Evolutionary conservation across 2,797 vertebrate genomes (phyloP).

Genomic region (Austrolebias charrua): DNA sequence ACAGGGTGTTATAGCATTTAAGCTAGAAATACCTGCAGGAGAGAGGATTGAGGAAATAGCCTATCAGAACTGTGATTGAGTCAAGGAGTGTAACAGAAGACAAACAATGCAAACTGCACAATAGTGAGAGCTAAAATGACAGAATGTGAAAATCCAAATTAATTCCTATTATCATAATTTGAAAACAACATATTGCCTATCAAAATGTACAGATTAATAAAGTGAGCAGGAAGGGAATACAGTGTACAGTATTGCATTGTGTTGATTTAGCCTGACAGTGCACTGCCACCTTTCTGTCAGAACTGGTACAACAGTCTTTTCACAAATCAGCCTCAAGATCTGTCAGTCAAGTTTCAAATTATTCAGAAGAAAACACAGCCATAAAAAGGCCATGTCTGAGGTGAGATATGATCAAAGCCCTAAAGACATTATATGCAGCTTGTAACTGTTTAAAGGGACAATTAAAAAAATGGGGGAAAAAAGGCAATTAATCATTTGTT

Average conservation of each 20-base stretch:
- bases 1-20: slow-evolving; percentile 51
- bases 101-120: slow-evolving; percentile 55
- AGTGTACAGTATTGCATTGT: slow-evolving; percentile 27
- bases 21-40: slow-evolving; percentile 30
- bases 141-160: slow-evolving; percentile 76
- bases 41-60: slow-evolving; percentile 20
- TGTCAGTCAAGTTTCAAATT: slow-evolving; percentile 82
- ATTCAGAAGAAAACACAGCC: slow-evolving; percentile 57
- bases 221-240: slow-evolving; percentile 17
- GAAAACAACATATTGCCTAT: slow-evolving; percentile 77
- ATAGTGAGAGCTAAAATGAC: slow-evolving; percentile 82
- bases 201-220: slow-evolving; percentile 33
- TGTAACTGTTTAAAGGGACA: slow-evolving; percentile 69
- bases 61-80: slow-evolving; percentile 61
- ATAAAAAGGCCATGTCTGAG: slow-evolving; percentile 80
- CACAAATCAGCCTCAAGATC: slow-evolving; percentile 79
- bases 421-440: slow-evolving; percentile 87
- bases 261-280: slow-evolving; percentile 87
- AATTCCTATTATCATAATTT: slow-evolving; percentile 85
- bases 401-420: slow-evolving; percentile 89
- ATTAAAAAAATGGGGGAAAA: slow-evolving; percentile 24
- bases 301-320: slow-evolving; percentile 78
- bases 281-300: slow-evolving; percentile 96
- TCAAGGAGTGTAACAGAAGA: slow-evolving; percentile 69
- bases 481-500: slow-evolving; percentile 44